Evolutionary conservation across 2,888 invertebrate species (phyloP), one percentile per base, ranked within the genome.

Genomic region (Synanthedon vespiformis): DNA sequence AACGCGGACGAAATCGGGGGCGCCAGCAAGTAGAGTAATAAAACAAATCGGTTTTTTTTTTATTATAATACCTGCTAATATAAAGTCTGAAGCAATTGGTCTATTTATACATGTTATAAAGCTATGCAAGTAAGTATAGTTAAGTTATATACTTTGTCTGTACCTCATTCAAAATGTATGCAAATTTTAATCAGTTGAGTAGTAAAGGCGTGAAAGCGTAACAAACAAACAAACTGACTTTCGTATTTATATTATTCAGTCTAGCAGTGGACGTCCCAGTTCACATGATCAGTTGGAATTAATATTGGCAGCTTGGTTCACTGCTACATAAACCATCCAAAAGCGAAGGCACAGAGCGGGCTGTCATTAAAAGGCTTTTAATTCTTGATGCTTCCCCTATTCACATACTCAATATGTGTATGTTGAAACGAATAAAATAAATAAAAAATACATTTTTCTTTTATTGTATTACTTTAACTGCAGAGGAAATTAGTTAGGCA

Each of bases 351-450:
- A 68, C 64, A 68, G 62, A 65, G 73, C 71, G 68, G 68, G 70
- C 69, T 72, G 77, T 85, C 83, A 86, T 86, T 87, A 85, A 83
- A 83, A 80, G 79, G 77, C 82, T 86, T 87, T 87, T 85, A 85
- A 86, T 85, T 85, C 82, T 85, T 84, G 77, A 85, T 85, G 80
- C 73, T 70, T 69, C 67, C 69, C 68, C 70, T 68, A 69, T 73
- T 73, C 71, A 63, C 64, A 62, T 65, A 59, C 61, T 64, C 74
- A 65, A 77, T 78, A 75, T 71, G 16, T 16, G 48, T 16, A 16
- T 22, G 12, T 10, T 48, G 48, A 48, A 48, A 48, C 11, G 18
- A 48, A 48, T 48, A 48, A 48, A 48, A 48, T 48, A 48, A 16
- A 22, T 16, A 22, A 44, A 44, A n/a, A 13, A 44, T 44, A 34